phyloP scores from a whole-genome alignment of 2,113 vertebrate species.

The Ictalurus furcatus region DNA sequence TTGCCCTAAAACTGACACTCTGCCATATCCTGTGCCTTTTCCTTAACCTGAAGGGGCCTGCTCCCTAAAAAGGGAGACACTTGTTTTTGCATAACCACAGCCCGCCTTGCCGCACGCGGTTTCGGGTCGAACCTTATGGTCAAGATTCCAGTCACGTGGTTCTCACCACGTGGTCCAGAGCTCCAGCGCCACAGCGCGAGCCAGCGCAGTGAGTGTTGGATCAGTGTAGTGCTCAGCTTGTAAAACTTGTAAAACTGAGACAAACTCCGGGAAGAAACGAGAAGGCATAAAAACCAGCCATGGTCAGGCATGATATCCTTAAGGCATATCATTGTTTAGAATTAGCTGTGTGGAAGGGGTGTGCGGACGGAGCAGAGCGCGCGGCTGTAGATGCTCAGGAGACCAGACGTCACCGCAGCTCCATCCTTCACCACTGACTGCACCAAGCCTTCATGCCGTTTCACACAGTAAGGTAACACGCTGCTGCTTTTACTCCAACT shows the following conservation, averaged over 20 bases:
- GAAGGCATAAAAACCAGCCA: conserved; percentile 6
- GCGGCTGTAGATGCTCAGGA: conserved; percentile 25
- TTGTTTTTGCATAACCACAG: conserved; percentile 14
- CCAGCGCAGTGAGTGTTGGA: conserved; percentile 3
- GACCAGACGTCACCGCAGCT: neutral
- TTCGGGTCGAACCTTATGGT: conserved; percentile 10
- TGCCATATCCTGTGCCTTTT: neutral
- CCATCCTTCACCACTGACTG: conserved; percentile 35
- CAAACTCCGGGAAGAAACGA: neutral
- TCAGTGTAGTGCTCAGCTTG: neutral
- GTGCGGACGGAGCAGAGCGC: conserved; percentile 7
- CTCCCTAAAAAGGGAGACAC: neutral
- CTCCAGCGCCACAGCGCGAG: neutral
- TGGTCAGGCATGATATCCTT: conserved; percentile 16
- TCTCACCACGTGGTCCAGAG: conserved; percentile 12
- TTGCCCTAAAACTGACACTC: neutral
- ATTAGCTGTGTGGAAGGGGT: neutral
- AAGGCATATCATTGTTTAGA: neutral
- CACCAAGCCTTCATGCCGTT: neutral
- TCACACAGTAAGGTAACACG: conserved; percentile 14
- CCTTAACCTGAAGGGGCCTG: neutral
- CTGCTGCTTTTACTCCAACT: neutral
- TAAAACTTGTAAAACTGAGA: conserved; percentile 4
- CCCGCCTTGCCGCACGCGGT: neutral
- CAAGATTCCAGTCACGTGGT: conserved; percentile 45